A percentile compares a stretch with the other conserved stretches of the same genome.
Evolutionary conservation across 2,888 invertebrate genomes (phyloP).

Genomic region (Thereva unica): DNA sequence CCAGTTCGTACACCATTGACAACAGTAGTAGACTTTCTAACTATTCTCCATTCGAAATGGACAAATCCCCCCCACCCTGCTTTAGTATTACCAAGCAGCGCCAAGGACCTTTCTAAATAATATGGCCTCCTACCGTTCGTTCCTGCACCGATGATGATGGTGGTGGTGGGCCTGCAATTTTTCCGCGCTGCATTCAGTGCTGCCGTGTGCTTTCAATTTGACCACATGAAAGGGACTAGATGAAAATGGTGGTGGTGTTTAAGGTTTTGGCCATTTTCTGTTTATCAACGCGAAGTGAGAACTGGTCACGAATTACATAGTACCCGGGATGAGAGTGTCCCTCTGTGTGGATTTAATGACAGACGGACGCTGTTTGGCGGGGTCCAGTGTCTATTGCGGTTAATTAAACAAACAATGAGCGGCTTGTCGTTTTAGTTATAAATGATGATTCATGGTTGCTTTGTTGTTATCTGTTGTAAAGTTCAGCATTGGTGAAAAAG

Average conservation of each 20-base stretch:
- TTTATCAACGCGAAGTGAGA: conserved; percentile 33
- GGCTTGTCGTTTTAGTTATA: conserved; percentile 1
- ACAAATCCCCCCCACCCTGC: conserved; percentile 5
- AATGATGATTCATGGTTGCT: conserved; percentile 20
- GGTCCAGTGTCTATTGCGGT: conserved; percentile 24
- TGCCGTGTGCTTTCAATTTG: no score
- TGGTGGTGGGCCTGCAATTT: no score
- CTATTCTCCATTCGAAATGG: neutral
- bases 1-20: neutral
- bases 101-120: no score
- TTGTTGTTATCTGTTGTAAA: neutral
- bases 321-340: neutral
- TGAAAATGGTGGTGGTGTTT: no score
- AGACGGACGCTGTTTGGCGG: conserved; percentile 16
- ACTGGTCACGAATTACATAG: conserved; percentile 11
- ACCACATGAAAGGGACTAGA: no score
- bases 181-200: no score
- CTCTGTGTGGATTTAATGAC: conserved; percentile 17
- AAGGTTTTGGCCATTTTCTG: neutral
- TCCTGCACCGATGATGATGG: no score
- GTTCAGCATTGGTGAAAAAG: no score
- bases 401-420: conserved; percentile 1
- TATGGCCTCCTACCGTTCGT: no score
- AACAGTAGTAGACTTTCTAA: neutral
- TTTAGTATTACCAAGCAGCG: no score